Base-by-base conservation (phyloP, 2,888 invertebrate species). In the Protula sp. region DNA sequence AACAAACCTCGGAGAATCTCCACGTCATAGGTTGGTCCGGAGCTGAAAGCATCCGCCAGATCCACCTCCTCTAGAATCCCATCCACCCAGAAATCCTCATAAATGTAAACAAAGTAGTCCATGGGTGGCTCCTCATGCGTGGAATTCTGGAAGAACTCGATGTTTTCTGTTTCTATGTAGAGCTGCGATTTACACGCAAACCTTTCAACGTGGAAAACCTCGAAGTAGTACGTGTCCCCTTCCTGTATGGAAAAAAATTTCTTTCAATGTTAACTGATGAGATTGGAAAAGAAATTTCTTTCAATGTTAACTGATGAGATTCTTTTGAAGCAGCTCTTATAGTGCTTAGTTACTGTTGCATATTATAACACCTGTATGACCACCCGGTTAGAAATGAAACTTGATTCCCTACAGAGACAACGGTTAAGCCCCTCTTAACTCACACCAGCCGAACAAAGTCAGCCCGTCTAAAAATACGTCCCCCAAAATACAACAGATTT, bases 181-280 rank as follows among this genome's bases (percentile, higher is more conserved):
- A 59, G 48, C 3, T 19, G 3, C 2, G 59, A 59, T 24, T 24
- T 61, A 58, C 75, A 74, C 19, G 56, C 60, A 4, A 61, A 56
- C n/a, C 72, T 63, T 56, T 75, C 74, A 4, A 67, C 71, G 55
- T 72, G 69, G 64, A 74, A 75, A 26, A 75, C 47, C 47, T 68
- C 69, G 57, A 74, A 59, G 55, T 65, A 67, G 55, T 66, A 69
- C 2, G 62, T 63, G 53, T 65, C 64, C 3, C 63, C 67, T 2
- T 58, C 45, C 59, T 59, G 48, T 27, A 45, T 14, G 45, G n/a
- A 38, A 38, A n/a, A 38, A 38, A n/a, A n/a, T n/a, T n/a, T n/a
- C n/a, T n/a, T n/a, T n/a, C n/a, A 38, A 19, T 14, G 19, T 14
- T 38, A 38, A 38, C 9, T 38, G 9, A 38, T 38, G 19, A 38